phyloP scores from a whole-genome alignment of 2,888 invertebrate species.

The Geophilus truncorum region DNA sequence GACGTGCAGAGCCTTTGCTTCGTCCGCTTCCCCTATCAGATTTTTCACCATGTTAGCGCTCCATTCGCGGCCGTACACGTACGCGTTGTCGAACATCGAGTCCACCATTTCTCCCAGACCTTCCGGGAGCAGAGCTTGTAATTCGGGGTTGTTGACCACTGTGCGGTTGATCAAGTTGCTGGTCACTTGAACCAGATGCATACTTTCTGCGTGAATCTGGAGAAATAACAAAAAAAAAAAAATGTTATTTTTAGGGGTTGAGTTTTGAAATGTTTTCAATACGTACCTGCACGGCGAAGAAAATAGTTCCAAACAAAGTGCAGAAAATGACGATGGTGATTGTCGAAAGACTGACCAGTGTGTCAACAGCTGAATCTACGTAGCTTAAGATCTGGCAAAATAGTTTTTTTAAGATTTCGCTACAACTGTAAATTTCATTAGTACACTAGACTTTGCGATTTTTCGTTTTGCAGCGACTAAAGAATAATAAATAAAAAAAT shows the following conservation, averaged over 20 bases:
- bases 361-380: conserved; percentile 56
- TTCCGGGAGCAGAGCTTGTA: conserved; percentile 74
- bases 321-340: conserved; percentile 78
- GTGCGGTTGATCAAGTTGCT: conserved; percentile 84
- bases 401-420: too few relatives aligned
- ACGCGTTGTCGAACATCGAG: conserved; percentile 86
- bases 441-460: too few relatives aligned
- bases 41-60: conserved; percentile 73
- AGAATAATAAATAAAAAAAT: too few relatives aligned
- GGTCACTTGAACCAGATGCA: conserved; percentile 81
- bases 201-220: conserved; percentile 91
- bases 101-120: conserved; percentile 80
- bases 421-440: too few relatives aligned
- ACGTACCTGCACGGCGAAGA: conserved; percentile 81
- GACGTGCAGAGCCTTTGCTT: conserved; percentile 66
- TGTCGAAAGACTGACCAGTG: conserved; percentile 77
- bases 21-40: neutral
- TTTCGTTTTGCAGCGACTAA: too few relatives aligned
- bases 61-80: conserved; percentile 84
- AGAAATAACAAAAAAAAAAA: conserved; percentile 55
- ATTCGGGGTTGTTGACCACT: conserved; percentile 80
- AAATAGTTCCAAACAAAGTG: conserved; percentile 69
- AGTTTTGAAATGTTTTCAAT: conserved; percentile 58
- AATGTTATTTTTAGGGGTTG: neutral
- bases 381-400: conserved; percentile 39